Evolutionary conservation across 2,797 vertebrate species (phyloP), one percentile per base, ranked within the genome.

Genomic region (Gila robusta): DNA sequence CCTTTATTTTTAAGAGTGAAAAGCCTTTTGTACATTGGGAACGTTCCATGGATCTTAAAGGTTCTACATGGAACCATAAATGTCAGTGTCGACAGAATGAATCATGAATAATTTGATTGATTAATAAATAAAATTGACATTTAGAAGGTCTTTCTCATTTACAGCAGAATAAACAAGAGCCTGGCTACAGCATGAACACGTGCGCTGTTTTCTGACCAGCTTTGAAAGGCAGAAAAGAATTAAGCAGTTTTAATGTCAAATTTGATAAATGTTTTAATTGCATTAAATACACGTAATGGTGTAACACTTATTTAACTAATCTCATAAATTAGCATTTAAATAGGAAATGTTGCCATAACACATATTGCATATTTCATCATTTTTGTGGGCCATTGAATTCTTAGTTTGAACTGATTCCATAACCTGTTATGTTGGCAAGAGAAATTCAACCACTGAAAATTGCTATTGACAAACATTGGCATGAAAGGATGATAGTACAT

Each of bases 51-150:
- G 41, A 35, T 69, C 11, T 35, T 49, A 81, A 52, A 69, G 28
- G 6, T 52, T n/a, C 28, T 44, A 69, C 47, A 49, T 47, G 64
- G 12, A 66, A 66, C n/a, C 17, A n/a, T 70, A 37, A 35, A 81
- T 37, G 12, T n/a, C 41, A 52, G n/a, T 52, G n/a, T 62, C 0
- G 11, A 62, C 23, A 47, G 8, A 67, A 78, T 56, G 62, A 84
- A 78, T 67, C 21, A 21, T 64, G 32, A 67, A 26, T 77, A 76
- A 67, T 26, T 23, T 52, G 79, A 81, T 49, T 49, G 62, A 80
- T 81, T 69, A n/a, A 70, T 81, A 67, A 69, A 81, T 69, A 49
- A 81, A 81, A 81, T 26, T 54, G 64, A 81, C 47, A 81, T 81
- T 81, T 52, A 54, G 44, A 54, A 81, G 47, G 32, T 54, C 28